Evolutionary conservation across 1,140 invertebrate species (phyloP), one percentile per base, ranked within the genome.

Genomic region (Cydia pomonella): DNA sequence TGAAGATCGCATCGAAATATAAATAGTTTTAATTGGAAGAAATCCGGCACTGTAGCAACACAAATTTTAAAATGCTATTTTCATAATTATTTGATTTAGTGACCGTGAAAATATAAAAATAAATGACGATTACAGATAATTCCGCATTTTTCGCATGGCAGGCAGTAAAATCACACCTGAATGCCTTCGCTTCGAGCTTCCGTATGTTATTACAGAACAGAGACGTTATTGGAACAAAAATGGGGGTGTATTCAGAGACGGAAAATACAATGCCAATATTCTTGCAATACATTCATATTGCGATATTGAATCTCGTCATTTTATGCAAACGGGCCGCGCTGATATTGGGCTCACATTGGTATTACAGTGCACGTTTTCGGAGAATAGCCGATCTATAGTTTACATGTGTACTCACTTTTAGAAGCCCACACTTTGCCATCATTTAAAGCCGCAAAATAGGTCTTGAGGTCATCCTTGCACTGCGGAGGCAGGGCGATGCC

Each of bases 381-480:
- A 50, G 53, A 59, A 10, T 41, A 74, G 25, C 41, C 38, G 3
- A 59, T 29, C 33, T 21, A 53, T 18, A 73, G 18, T 50, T 75
- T 12, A 44, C 59, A 27, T 73, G 64, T 7, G 6, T 77, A 95
- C 95, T 95, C 86, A 96, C 96, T 95, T 92, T 95, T 95, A 2
- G 95, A 94, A 18, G 96, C 96, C 96, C 96, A 96, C 21, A 94
- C 85, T 69, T 94, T 92, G 23, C 95, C 95, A 27, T 94, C 89
- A 66, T 91, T 91, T 47, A 96, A 88, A 2, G 94, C 94, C 12
- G 80, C 79, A 0, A 96, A 76, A 80, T 95, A 96, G 3, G 78
- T 78, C 50, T 91, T 92, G 87, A 96, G 91, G 76, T 96, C 93
- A 1, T 80, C 79, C 41, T 90, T 91, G 79, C 96, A 96, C n/a